Base-by-base conservation (phyloP, 2,797 vertebrate species). In the Chelon labrosus region DNA sequence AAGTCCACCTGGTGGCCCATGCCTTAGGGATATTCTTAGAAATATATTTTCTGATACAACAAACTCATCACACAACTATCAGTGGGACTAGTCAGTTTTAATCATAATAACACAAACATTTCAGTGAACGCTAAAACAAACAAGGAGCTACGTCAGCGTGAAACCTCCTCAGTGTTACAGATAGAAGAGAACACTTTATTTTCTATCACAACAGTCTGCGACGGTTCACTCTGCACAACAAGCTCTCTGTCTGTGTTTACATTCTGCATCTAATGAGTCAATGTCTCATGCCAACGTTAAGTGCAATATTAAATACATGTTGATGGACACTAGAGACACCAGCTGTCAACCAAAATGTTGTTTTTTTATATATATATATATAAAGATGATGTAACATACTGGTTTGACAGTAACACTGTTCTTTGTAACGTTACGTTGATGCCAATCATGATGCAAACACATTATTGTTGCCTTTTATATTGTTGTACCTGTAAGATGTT, bases 341-440 rank as follows among this genome's bases (percentile, higher is more conserved):
- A 89, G 88, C 89, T 87, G 80, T 84, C 82, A 86, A 90, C 90
- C 91, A 92, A 91, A 90, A 78, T 75, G 63, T 85, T 86, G 77
- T 85, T 31, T 31, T 31, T 31, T 27, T 27, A 3, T 27, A 3
- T 31, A 31, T 7, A 31, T 22, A 22, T 22, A 31, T 5, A 31
- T 84, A 64, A 70, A 78, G 31, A 79, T 74, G 65, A 74, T 85
- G 67, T 84, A 81, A 85, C 53, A 70, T 56, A 76, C 31, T 68
- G 54, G 68, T 88, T 83, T 59, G 60, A 77, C 58, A 69, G 58
- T 54, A 70, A 83, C 64, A 75, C 67, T 78, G 70, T 84, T 81
- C 46, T 83, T 73, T 83, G 58, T 83, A 54, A 85, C 62, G 41
- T 55, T 53, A 49, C 49, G 63, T 74, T 60, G 64, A 79, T 85